Evolutionary conservation across 2,888 invertebrate species (phyloP), one percentile per base, ranked within the genome.

Genomic region (Limnephilus auricula): DNA sequence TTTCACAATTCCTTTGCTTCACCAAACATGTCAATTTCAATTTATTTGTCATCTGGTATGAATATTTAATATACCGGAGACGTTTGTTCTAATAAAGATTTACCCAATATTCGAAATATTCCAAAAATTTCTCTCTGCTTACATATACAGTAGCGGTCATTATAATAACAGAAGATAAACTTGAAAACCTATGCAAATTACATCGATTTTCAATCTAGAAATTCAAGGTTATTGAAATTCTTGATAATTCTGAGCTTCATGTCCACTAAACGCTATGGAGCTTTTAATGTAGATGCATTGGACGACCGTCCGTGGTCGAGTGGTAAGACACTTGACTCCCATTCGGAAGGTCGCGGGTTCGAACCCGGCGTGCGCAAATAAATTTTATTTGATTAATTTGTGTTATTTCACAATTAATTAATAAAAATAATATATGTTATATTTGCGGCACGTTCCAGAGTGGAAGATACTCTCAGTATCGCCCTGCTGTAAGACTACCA

Each of bases 21-120:
- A 65, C 65, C 25, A 65, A 65, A 65, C 65, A 65, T 65, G 25
- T 65, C 65, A 65, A 25, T 65, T 65, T 65, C 65, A 65, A 65
- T 65, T 65, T 65, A 65, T 65, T 65, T 65, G 65, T 65, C 65
- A 65, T 65, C 65, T 65, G 65, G 65, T 65, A n/a, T 65, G 65
- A 65, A 65, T 65, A 65, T n/a, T 65, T 65, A 65, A 65, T 65
- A 65, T 65, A 65, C 65, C n/a, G 65, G 65, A 65, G 65, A 9
- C 65, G 65, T 25, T n/a, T 25, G 25, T n/a, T 65, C 25, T 9
- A 9, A 65, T n/a, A 65, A 65, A 65, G 65, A 65, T 65, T 65
- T 65, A 25, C 9, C 65, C 25, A 65, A 65, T 65, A n/a, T 65
- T 65, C 25, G 25, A 65, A 65, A n/a, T 65, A n/a, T n/a, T 9